Percentiles rank a stretch among this genome's conserved stretches.
Evolutionary conservation across 2,113 vertebrate genomes (phyloP).

Genomic region (Chrysemys picta): DNA sequence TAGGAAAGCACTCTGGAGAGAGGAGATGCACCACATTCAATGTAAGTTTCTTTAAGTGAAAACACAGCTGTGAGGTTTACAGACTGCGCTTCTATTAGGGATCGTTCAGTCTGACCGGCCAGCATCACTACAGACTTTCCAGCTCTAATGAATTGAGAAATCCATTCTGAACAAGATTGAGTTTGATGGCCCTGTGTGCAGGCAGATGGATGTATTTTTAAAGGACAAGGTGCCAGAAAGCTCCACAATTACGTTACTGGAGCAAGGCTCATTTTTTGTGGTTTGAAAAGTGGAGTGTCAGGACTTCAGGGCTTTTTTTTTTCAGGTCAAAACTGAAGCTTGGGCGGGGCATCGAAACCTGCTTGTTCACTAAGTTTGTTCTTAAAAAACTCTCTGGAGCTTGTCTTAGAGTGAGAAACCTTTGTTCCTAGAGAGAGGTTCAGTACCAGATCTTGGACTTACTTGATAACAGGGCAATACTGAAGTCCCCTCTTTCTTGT

Average conservation of each 20-base stretch:
- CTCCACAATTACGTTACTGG: constrained; percentile 81
- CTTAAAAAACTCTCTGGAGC: constrained; percentile 80
- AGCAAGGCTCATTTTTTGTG: constrained; percentile 77
- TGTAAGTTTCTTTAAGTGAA: constrained; percentile 78
- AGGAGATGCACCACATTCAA: constrained; percentile 50
- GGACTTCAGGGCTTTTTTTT: constrained; percentile 67
- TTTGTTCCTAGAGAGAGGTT: constrained; percentile 69
- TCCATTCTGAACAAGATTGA: constrained; percentile 77
- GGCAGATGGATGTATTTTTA: constrained; percentile 84
- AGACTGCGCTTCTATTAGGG: constrained; percentile 65
- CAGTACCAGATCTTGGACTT: constrained; percentile 46
- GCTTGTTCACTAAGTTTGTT: constrained; percentile 82
- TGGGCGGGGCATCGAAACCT: constrained; percentile 77
- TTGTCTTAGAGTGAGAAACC: constrained; percentile 22
- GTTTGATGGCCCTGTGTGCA: constrained; percentile 74
- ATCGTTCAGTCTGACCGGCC: constrained; percentile 63
- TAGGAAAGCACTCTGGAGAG: constrained; percentile 64
- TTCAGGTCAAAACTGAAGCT: constrained; percentile 76
- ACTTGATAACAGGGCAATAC: constrained; percentile 31
- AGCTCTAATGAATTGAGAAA: constrained; percentile 77
- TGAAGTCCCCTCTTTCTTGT: constrained; percentile 62
- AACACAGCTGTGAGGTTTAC: constrained; percentile 78
- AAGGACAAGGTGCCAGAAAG: constrained; percentile 78
- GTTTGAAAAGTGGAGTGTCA: constrained; percentile 80
- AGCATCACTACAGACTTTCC: constrained; percentile 70